phyloP scores from a whole-genome alignment of 2,888 invertebrate genomes.

The Athripsodes cinereus region DNA sequence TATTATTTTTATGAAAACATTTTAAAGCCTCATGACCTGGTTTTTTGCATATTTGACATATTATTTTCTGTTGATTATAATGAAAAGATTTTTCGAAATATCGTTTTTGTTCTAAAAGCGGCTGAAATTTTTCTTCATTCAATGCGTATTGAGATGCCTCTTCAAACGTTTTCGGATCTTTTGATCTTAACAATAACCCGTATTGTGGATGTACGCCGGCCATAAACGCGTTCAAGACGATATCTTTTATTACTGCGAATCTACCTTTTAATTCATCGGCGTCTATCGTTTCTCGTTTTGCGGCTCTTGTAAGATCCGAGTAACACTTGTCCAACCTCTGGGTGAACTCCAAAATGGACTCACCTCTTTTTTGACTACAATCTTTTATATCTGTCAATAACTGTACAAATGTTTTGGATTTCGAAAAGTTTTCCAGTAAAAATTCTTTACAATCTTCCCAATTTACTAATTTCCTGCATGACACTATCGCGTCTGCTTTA shows the following conservation, averaged over 20 bases:
- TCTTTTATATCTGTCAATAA: neutral
- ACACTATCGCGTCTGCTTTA: neutral
- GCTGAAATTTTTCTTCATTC: neutral
- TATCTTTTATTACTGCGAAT: neutral
- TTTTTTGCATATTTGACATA: neutral
- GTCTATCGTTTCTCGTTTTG: neutral
- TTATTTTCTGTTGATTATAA: too few relatives aligned
- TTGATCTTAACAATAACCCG: neutral
- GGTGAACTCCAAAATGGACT: neutral
- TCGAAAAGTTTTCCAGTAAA: neutral
- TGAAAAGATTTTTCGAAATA: neutral
- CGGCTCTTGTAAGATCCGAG: neutral
- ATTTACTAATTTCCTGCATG: neutral
- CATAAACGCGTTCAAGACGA: neutral
- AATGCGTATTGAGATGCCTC: neutral
- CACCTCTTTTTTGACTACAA: neutral
- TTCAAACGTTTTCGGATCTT: neutral
- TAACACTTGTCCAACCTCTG: neutral
- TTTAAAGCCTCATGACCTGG: neutral
- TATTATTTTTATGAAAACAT: neutral
- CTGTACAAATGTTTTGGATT: neutral
- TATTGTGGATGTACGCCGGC: neutral
- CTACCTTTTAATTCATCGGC: neutral
- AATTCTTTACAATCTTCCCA: neutral
- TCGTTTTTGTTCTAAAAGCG: neutral